Percentiles rank a stretch among this genome's conserved stretches.
Conservation (phyloP, 2,797 vertebrate genomes). For the Dromococcyx pavoninus region DNA sequence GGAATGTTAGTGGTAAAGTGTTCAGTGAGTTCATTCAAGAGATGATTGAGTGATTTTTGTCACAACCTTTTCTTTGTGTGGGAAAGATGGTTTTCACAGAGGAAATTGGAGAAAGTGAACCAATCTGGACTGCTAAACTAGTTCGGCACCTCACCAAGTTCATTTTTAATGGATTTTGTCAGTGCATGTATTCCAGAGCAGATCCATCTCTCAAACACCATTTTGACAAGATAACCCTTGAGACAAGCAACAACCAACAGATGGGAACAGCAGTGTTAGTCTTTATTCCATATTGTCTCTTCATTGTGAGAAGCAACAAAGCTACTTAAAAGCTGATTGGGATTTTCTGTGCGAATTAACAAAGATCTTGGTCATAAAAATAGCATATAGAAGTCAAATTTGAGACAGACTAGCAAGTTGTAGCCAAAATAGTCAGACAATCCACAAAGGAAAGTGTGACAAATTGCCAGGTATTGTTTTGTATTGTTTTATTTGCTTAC, state of each 20-base stretch:
- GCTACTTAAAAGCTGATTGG: not conserved
- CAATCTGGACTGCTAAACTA: not conserved
- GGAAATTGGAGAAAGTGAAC: not conserved
- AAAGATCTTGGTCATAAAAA: not conserved
- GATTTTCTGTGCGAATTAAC: not conserved
- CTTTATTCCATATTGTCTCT: not conserved
- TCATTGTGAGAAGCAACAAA: not conserved
- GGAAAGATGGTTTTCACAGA: not conserved
- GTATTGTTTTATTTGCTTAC: not conserved
- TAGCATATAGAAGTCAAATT: not conserved
- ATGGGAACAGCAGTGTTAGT: slow-evolving; percentile 32
- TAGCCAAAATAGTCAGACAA: not conserved
- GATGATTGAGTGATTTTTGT: not conserved
- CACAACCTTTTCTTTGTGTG: not conserved
- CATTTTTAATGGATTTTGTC: not conserved
- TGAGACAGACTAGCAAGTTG: not conserved
- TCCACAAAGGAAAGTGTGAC: not conserved
- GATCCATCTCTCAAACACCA: not conserved
- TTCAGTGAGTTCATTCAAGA: not conserved
- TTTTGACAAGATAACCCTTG: not conserved
- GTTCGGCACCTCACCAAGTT: not conserved
- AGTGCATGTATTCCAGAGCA: not conserved
- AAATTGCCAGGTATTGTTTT: not conserved
- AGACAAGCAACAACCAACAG: slow-evolving; percentile 10
- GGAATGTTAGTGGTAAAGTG: not conserved